phyloP scores from a whole-genome alignment of 2,113 vertebrate genomes.

The Bubo bubo region DNA sequence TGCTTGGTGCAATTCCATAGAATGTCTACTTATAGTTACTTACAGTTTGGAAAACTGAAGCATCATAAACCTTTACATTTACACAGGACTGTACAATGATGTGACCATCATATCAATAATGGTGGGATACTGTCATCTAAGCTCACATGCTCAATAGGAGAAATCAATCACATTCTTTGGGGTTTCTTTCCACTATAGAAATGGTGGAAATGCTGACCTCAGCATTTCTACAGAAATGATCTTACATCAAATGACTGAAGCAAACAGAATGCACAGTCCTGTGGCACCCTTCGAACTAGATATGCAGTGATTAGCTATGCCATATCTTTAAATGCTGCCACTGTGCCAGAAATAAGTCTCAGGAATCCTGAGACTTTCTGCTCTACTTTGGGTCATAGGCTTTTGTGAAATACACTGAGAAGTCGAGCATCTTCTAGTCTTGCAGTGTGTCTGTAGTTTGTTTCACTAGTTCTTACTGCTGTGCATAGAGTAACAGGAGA shows the following conservation, averaged over 20 bases:
- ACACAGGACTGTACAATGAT: neutral
- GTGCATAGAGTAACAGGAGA: neutral
- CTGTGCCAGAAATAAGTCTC: neutral
- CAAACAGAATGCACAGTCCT: neutral
- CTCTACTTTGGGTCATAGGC: neutral
- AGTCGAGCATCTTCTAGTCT: neutral
- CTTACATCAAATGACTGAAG: neutral
- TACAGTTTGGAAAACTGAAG: neutral
- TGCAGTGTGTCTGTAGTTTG: neutral
- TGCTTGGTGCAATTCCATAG: neutral
- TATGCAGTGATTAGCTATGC: neutral
- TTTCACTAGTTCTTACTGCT: neutral
- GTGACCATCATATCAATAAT: neutral
- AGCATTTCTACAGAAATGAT: neutral
- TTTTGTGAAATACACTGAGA: neutral
- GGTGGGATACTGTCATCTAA: neutral
- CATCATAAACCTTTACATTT: neutral
- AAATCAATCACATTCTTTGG: neutral
- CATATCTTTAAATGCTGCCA: neutral
- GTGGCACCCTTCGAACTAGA: neutral
- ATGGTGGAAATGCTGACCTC: neutral
- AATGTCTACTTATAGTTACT: neutral
- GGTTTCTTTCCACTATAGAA: neutral
- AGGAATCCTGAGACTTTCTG: neutral
- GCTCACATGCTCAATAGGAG: neutral